These are phyloP conservation scores for Euura lappo DNA, from an alignment of 1,140 invertebrate species.

Conservation along the genomic window DNA sequence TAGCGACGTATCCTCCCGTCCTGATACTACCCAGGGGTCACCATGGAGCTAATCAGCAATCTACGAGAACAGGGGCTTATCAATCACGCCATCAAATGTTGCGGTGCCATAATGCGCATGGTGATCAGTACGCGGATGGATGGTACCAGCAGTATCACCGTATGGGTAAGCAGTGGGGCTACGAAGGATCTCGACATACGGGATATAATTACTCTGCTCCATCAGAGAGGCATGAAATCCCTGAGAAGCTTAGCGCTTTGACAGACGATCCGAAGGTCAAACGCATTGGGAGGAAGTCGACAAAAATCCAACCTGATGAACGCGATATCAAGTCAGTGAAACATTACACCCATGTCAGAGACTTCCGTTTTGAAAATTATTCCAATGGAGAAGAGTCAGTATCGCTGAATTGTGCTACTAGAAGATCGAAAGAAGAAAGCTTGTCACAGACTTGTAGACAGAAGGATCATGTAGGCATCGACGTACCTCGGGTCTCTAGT, in stretches of 20 bases:
- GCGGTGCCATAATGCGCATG: neutral
- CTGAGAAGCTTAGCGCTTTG: neutral
- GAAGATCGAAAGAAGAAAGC: no score
- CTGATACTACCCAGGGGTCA: neutral
- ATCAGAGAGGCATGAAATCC: neutral
- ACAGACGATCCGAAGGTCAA: neutral
- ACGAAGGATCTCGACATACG: neutral
- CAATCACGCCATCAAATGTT: neutral
- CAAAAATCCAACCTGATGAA: neutral
- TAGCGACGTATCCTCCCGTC: neutral
- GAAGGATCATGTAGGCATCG: neutral
- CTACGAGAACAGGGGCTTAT: neutral
- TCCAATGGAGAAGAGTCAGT: no score
- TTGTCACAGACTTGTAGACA: no score
- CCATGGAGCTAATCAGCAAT: neutral
- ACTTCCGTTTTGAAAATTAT: neutral
- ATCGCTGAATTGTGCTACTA: no score
- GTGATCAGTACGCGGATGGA: neutral
- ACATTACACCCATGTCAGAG: neutral
- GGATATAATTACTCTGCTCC: neutral
- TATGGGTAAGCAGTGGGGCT: neutral
- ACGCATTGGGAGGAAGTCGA: neutral
- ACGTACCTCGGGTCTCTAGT: neutral
- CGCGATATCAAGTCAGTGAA: neutral
- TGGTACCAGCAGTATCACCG: neutral